Evolutionary conservation across 2,888 invertebrate species (phyloP).

Genomic region (Temnothorax rugatulus): DNA sequence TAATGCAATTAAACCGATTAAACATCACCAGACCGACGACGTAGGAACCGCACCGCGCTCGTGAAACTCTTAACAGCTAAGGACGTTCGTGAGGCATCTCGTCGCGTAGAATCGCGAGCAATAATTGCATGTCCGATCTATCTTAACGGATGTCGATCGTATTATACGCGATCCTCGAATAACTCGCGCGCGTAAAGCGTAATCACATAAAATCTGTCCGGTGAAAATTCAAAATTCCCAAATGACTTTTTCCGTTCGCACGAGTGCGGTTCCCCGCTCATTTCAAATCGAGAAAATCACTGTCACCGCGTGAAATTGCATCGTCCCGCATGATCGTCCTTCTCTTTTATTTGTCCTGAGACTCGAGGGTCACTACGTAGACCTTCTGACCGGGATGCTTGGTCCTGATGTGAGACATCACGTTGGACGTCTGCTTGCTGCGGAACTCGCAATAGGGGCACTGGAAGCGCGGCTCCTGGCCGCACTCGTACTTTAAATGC

Average conservation of each 20-base stretch:
- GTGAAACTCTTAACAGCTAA: slow-evolving; percentile 30
- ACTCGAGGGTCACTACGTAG: slow-evolving; percentile 73
- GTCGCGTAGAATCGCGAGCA: neutral
- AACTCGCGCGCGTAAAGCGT: neutral
- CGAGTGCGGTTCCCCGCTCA: slow-evolving; percentile 23
- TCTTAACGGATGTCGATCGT: neutral
- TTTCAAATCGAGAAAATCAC: neutral
- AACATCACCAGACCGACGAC: neutral
- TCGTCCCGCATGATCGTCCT: neutral
- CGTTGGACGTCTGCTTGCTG: slow-evolving; percentile 83
- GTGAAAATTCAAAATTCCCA: neutral
- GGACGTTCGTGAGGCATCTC: slow-evolving; percentile 20
- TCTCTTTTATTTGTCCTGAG: slow-evolving; percentile 54
- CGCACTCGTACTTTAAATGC: slow-evolving; percentile 84
- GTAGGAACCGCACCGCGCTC: slow-evolving; percentile 39
- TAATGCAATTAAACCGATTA: neutral
- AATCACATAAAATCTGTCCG: neutral
- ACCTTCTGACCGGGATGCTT: slow-evolving; percentile 76
- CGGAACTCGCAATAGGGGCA: slow-evolving; percentile 84
- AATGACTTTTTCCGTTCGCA: neutral
- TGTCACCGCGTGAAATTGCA: neutral
- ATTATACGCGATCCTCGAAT: neutral
- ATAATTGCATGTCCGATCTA: neutral
- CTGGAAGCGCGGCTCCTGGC: slow-evolving; percentile 81
- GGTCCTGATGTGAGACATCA: slow-evolving; percentile 82